Evolutionary conservation across 2,797 vertebrate genomes (phyloP), one percentile per base, ranked within the genome.

Genomic region (Leuciscus waleckii): DNA sequence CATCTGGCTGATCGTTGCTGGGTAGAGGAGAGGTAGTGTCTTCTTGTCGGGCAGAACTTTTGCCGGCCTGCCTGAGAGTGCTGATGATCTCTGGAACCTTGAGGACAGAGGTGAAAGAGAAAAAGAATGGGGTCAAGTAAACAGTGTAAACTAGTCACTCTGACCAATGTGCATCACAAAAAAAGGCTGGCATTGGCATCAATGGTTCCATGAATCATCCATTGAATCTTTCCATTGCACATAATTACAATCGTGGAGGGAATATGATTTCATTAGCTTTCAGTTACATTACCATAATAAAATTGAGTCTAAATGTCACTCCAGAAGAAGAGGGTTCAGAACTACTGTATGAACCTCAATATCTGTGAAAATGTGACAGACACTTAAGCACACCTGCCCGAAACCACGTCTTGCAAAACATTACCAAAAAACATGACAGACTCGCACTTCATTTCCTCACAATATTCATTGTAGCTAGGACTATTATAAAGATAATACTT

Each of bases 21-120:
- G 94, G 94, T 63, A 93, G 92, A 77, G 91, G 87, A 71, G 95
- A 89, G 63, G 95, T 91, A 85, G 94, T 88, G 67, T 98, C 97
- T 92, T 98, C 96, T 83, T 95, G 97, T 49, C 97, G 96, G 39
- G 97, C 97, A 0, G 95, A 95, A 58, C 96, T 97, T 94, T 98
- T 99, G 82, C 98, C 97, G 1, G 97, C 98, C 92, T 98, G 97
- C 83, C 98, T 95, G 90, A 99, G 95, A 76, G 97, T 96, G 92
- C 95, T 97, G 93, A 99, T 99, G 94, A 99, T 99, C 93, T 99
- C 98, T 88, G 98, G 98, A 92, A 99, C 98, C 98, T 99, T 90
- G 26, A 89, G 39, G 5, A 32, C 17, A 81, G 23, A 67, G 10
- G 6, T 35, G 37, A 58, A 35, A 5, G 14, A 49, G 6, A 71